Conservation (phyloP, 1,140 invertebrate species). For the Aphaenogaster ashmeadi region DNA sequence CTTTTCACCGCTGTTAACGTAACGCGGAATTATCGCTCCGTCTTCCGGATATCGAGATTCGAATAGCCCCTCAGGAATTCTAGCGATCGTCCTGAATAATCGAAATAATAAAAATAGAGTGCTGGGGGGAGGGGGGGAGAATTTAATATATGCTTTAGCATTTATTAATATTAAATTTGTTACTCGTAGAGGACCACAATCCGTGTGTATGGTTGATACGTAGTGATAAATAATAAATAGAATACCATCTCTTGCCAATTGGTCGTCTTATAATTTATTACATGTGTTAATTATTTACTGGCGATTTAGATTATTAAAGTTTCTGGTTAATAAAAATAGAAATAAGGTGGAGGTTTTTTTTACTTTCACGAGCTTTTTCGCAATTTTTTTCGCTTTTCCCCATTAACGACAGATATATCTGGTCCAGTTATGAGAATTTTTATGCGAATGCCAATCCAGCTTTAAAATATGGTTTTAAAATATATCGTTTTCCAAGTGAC, state of each 20-base stretch:
- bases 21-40: not conserved
- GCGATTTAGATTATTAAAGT: too few relatives aligned
- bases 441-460: not conserved
- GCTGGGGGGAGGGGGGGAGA: too few relatives aligned
- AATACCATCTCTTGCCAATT: too few relatives aligned
- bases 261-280: too few relatives aligned
- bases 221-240: too few relatives aligned
- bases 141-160: too few relatives aligned
- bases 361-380: not conserved
- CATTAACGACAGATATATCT: not conserved
- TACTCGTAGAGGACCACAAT: too few relatives aligned
- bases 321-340: not conserved
- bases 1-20: not conserved
- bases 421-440: not conserved
- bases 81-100: not conserved
- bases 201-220: too few relatives aligned
- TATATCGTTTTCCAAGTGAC: not conserved
- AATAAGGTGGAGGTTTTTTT: not conserved
- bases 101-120: not conserved
- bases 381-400: not conserved
- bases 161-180: too few relatives aligned
- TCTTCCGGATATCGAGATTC: not conserved
- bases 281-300: too few relatives aligned
- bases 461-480: constrained; percentile 6
- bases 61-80: not conserved